Percentiles rank a stretch among this genome's conserved stretches.
Evolutionary conservation across 2,888 invertebrate genomes (phyloP).

Genomic region (Lutraria lutraria): DNA sequence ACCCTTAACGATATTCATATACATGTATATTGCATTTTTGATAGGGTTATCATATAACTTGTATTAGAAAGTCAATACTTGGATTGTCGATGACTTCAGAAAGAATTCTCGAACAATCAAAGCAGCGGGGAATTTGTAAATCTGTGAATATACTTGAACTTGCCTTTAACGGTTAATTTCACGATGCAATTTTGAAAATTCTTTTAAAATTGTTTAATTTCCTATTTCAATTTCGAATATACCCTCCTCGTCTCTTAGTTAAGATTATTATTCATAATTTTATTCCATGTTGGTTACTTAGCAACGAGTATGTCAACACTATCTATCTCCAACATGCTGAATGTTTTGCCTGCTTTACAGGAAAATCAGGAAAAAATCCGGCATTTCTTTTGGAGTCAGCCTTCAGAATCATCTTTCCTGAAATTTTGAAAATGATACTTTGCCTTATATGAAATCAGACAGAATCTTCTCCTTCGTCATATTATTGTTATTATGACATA

Average conservation of each 20-base stretch:
- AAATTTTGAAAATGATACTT: conserved; percentile 18
- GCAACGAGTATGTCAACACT: conserved; percentile 10
- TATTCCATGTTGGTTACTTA: background rate
- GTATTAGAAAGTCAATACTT: too few relatives aligned
- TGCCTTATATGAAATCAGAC: background rate
- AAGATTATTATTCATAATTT: conserved; percentile 12
- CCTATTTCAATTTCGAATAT: conserved; percentile 4
- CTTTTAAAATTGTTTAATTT: background rate
- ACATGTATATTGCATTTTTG: too few relatives aligned
- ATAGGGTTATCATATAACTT: too few relatives aligned
- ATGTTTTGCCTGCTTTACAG: background rate
- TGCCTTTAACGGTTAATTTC: background rate
- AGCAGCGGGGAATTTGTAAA: too few relatives aligned
- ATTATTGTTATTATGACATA: conserved; percentile 43
- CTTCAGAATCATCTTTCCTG: background rate
- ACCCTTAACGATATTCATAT: too few relatives aligned
- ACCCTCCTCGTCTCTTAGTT: background rate
- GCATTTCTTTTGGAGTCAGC: background rate
- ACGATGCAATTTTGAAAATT: background rate
- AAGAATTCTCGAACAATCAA: too few relatives aligned
- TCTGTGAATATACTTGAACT: background rate
- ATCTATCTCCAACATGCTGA: background rate
- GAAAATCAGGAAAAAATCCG: background rate
- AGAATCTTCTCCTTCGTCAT: conserved; percentile 1
- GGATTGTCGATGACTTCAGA: too few relatives aligned